Base-by-base conservation (phyloP, 2,113 vertebrate species). In the Trogon surrucura region DNA sequence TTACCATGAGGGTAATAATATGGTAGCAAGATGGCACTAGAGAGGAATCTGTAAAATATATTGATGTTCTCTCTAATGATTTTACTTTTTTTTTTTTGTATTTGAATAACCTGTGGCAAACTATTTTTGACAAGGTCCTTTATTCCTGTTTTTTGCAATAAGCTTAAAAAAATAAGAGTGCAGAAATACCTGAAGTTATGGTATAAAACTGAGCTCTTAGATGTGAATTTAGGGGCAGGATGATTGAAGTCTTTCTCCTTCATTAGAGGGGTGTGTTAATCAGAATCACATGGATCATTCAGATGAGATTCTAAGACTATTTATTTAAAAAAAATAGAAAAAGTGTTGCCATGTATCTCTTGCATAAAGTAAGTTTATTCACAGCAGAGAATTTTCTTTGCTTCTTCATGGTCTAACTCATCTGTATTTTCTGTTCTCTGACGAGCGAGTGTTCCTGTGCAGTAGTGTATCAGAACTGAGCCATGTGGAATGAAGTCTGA, bases 121-220 rank as follows among this genome's bases (percentile, higher is more conserved):
- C 7, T 44, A 17, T 69, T 80, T 82, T 84, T 70, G 11, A 85
- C 21, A 47, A 54, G 34, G 21, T 61, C 10, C 14, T 73, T 69
- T 32, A 27, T 54, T 61, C 70, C 6, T 57, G 5, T 2, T 0
- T 0, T 86, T 44, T 6, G 38, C 17, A 5, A 3, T 64, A 75
- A 75, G 5, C 32, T 48, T 71, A 30, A 83, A 60, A 36, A 36
- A 65, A 22, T 11, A 47, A 47, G 6, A 44, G 30, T n/a, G 22
- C 11, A 53, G 20, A 67, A 62, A 44, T 71, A 54, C 7, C 5
- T 10, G 13, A 13, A 44, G 5, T 45, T 72, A 8, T 3, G 15
- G 15, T 64, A 7, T 18, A 64, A 81, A 89, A 67, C 29, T 29
- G 14, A 80, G 36, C 9, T 78, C 18, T 77, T 72, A 38, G 9